Evolutionary conservation across 2,888 invertebrate genomes (phyloP).

Genomic region (Danaus chrysippus): DNA sequence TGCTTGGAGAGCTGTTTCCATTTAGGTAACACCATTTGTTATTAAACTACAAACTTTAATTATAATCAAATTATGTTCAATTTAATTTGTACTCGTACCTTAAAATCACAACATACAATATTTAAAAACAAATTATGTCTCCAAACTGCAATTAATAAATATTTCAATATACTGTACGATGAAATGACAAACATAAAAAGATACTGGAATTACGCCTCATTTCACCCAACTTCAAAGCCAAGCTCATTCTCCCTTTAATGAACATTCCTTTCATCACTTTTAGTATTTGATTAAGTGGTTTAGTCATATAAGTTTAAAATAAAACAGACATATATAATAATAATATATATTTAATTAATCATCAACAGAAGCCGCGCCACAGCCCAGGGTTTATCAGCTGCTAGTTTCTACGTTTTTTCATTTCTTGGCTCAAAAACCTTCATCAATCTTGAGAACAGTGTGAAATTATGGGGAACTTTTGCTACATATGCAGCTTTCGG

Average conservation of each 20-base stretch:
- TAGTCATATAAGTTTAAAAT: neutral
- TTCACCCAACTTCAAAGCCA: too few relatives aligned
- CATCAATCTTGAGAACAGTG: conserved; percentile 62
- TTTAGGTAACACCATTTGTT: conserved; percentile 58
- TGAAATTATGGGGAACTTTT: conserved; percentile 71
- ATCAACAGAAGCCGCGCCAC: conserved; percentile 70
- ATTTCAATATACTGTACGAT: too few relatives aligned
- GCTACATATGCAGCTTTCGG: conserved; percentile 69
- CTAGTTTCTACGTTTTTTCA: conserved; percentile 71
- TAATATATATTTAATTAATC: neutral
- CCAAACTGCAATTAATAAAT: too few relatives aligned
- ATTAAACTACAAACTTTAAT: too few relatives aligned
- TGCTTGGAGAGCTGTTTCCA: conserved; percentile 79
- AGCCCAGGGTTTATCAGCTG: conserved; percentile 76
- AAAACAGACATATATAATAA: neutral
- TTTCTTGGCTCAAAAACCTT: conserved; percentile 77
- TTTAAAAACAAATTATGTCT: too few relatives aligned
- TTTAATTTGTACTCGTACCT: too few relatives aligned
- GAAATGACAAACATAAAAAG: too few relatives aligned
- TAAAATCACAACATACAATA: too few relatives aligned
- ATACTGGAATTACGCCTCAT: too few relatives aligned
- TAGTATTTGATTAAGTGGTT: neutral
- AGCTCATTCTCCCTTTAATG: too few relatives aligned
- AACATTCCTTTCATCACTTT: too few relatives aligned
- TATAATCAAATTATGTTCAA: too few relatives aligned